A percentile compares a stretch with the other conserved stretches of the same genome.
Evolutionary conservation across 2,888 invertebrate species (phyloP).

Genomic region (Chydorus sphaericus): DNA sequence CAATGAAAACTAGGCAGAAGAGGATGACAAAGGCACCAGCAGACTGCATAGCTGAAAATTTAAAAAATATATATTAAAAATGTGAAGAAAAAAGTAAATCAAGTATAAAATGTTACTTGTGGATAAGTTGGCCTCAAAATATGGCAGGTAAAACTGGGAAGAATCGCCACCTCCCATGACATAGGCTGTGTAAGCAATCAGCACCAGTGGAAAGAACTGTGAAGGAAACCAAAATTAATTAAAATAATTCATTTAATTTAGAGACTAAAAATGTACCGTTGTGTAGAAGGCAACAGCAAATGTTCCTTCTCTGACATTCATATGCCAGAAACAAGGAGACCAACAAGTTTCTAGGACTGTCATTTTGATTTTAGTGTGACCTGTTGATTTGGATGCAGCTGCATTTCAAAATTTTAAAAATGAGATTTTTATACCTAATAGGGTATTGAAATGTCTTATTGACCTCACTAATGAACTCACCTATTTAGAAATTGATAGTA

Average conservation of each 20-base stretch:
- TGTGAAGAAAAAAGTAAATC: conserved; percentile 1
- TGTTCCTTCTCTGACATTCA: conserved; percentile 57
- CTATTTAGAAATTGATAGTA: too few relatives aligned
- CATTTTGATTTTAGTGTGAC: too few relatives aligned
- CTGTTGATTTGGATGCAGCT: too few relatives aligned
- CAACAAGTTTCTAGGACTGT: conserved; percentile 54
- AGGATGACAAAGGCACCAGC: conserved; percentile 49
- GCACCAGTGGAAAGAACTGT: conserved; percentile 52
- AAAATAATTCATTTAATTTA: background rate
- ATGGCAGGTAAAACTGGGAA: conserved; percentile 69
- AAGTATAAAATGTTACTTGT: conserved; percentile 41
- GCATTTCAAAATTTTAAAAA: too few relatives aligned
- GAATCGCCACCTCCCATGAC: conserved; percentile 78
- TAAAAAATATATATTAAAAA: conserved; percentile 13
- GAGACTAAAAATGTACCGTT: conserved; percentile 31
- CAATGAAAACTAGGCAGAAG: conserved; percentile 31
- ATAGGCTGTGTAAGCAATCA: conserved; percentile 58
- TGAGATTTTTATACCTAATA: too few relatives aligned
- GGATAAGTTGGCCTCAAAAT: conserved; percentile 73
- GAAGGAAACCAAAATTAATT: conserved; percentile 21
- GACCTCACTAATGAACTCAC: too few relatives aligned
- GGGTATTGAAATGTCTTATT: too few relatives aligned
- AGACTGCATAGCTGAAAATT: conserved; percentile 51
- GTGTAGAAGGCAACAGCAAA: conserved; percentile 67
- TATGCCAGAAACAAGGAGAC: conserved; percentile 77